phyloP scores from a whole-genome alignment of 2,888 invertebrate species.

The Sphaerophoria taeniata region DNA sequence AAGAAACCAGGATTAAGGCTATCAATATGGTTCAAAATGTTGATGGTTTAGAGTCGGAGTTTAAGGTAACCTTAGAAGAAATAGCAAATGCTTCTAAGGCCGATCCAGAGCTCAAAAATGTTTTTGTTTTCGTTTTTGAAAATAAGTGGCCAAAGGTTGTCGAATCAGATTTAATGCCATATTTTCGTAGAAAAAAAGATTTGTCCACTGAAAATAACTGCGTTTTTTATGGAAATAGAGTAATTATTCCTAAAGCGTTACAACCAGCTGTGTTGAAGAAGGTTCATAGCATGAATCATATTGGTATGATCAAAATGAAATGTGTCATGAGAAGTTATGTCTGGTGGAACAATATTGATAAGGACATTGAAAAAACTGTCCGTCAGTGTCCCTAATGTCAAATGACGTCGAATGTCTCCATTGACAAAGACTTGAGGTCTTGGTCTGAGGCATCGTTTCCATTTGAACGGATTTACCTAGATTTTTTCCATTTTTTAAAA shows the following conservation, averaged over 20 bases:
- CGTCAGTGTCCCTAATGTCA: neutral
- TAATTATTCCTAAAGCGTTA: no score
- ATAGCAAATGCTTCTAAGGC: neutral
- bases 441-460: neutral
- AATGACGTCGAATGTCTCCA: neutral
- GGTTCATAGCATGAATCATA: no score
- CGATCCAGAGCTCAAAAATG: neutral
- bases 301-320: no score
- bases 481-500: no score
- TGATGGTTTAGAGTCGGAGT: neutral
- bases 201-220: no score
- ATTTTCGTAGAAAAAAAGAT: no score
- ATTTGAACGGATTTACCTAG: no score
- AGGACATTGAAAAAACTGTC: neutral
- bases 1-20: no score
- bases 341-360: slow-evolving; percentile 1
- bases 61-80: neutral
- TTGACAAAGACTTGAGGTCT: neutral
- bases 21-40: slow-evolving; percentile 4
- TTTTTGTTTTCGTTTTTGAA: slow-evolving; percentile 7
- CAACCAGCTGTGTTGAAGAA: no score
- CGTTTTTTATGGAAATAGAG: no score
- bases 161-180: neutral
- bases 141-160: slow-evolving; percentile 4
- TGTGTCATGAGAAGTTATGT: no score